These are phyloP conservation scores for Plectropomus leopardus DNA, from an alignment of 2,113 vertebrate species.

Conservation along the genomic window DNA sequence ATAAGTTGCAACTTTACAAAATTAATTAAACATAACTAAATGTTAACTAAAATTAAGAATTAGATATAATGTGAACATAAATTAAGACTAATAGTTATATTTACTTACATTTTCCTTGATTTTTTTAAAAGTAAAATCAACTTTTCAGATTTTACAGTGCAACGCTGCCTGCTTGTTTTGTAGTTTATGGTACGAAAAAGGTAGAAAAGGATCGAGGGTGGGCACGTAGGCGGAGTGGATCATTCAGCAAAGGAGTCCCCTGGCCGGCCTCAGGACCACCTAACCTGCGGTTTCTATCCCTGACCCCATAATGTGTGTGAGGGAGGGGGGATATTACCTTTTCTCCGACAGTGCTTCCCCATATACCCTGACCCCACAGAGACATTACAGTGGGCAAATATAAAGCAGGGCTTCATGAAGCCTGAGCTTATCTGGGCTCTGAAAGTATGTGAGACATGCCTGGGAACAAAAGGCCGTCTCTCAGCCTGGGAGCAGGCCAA, in stretches of 20 bases:
- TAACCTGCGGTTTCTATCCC: constrained; percentile 88
- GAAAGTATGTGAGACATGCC: constrained; percentile 94
- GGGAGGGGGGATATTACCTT: constrained; percentile 85
- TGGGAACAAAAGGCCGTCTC: constrained; percentile 92
- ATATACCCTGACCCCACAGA: constrained; percentile 84
- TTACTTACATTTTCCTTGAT: too few relatives aligned
- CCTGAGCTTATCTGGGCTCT: constrained; percentile 89
- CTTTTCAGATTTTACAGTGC: too few relatives aligned
- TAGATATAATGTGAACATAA: too few relatives aligned
- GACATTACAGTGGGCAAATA: constrained; percentile 88
- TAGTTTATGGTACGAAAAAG: constrained; percentile 61
- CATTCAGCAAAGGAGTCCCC: constrained; percentile 83
- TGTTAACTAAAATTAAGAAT: too few relatives aligned
- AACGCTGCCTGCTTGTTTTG: constrained; percentile 66
- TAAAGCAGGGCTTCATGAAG: constrained; percentile 91
- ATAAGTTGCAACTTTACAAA: too few relatives aligned
- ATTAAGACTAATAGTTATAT: too few relatives aligned
- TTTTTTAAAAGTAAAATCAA: too few relatives aligned
- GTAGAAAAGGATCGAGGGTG: constrained; percentile 56
- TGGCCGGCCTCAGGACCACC: constrained; percentile 88
- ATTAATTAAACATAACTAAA: too few relatives aligned
- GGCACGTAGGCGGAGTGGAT: constrained; percentile 70
- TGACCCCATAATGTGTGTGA: constrained; percentile 84
- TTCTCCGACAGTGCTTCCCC: constrained; percentile 82
- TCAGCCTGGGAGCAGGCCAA: constrained; percentile 84